Conservation (phyloP, 1,140 invertebrate genomes). For the Solenopsis fugax region DNA sequence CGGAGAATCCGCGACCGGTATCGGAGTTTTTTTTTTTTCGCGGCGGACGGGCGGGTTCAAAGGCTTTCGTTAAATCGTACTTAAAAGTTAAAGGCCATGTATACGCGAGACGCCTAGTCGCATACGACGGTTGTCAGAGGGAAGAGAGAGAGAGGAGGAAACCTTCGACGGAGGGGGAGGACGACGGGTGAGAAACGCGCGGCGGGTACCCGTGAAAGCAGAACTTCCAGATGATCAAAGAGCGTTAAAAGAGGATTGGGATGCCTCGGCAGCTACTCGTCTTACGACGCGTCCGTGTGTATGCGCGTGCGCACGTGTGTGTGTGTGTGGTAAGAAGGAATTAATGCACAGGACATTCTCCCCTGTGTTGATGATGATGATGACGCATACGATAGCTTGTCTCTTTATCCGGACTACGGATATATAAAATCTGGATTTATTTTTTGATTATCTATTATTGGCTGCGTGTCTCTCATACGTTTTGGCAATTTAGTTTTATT, state of each 20-base stretch:
- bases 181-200: slow-evolving; percentile 59
- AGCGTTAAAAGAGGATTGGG: slow-evolving; percentile 77
- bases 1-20: background rate
- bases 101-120: slow-evolving; percentile 44
- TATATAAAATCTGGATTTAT: background rate
- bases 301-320: no score
- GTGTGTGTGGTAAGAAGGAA: background rate
- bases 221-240: slow-evolving; percentile 77
- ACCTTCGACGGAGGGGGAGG: background rate
- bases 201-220: slow-evolving; percentile 71
- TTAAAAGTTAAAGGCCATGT: slow-evolving; percentile 74
- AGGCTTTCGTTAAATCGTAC: slow-evolving; percentile 76
- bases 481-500: background rate
- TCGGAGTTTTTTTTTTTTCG: slow-evolving; percentile 36
- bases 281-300: slow-evolving; percentile 67
- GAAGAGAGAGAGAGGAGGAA: background rate
- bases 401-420: background rate
- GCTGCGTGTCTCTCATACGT: background rate
- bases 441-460: background rate
- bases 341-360: slow-evolving; percentile 49
- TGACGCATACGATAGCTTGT: background rate
- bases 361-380: slow-evolving; percentile 23
- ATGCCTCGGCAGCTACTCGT: slow-evolving; percentile 74
- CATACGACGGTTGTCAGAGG: slow-evolving; percentile 2
- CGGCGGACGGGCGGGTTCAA: slow-evolving; percentile 64